phyloP scores from a whole-genome alignment of 2,888 invertebrate genomes.

The Meiosimyza decipiens region DNA sequence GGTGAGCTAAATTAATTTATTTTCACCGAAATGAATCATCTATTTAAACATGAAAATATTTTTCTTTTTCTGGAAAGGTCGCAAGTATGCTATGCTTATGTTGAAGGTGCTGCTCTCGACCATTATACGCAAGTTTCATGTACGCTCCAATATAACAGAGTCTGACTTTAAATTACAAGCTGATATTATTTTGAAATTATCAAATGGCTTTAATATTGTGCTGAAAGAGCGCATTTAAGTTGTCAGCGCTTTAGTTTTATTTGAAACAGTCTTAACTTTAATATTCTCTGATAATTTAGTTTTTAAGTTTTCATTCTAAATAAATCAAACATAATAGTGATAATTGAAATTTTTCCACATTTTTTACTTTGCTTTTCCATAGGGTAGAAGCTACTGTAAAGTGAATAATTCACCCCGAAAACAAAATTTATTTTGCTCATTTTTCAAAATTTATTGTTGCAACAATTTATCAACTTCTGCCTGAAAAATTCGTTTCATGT shows the following conservation, averaged over 20 bases:
- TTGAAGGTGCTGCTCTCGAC: conserved; percentile 80
- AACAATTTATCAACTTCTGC: not conserved
- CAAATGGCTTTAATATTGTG: conserved; percentile 77
- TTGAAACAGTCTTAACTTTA: not conserved
- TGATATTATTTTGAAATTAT: conserved; percentile 80
- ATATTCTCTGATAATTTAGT: not conserved
- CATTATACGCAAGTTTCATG: conserved; percentile 75
- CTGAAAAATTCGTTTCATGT: conserved; percentile 7
- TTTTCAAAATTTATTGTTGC: conserved; percentile 12
- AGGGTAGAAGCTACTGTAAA: not conserved
- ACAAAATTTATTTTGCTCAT: conserved; percentile 6
- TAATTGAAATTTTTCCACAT: not conserved
- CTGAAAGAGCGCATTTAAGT: conserved; percentile 66
- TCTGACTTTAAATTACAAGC: conserved; percentile 76
- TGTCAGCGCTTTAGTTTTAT: too few species aligned
- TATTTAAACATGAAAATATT: too few species aligned
- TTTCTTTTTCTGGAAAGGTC: conserved; percentile 58
- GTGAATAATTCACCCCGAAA: not conserved
- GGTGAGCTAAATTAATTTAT: conserved; percentile 52
- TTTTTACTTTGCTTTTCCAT: not conserved
- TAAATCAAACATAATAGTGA: not conserved
- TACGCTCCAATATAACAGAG: conserved; percentile 74
- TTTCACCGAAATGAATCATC: too few species aligned
- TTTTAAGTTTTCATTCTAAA: not conserved
- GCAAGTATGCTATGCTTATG: conserved; percentile 84